Evolutionary conservation across 2,888 invertebrate species (phyloP), one percentile per base, ranked within the genome.

Genomic region (Chrysolina haemoptera): DNA sequence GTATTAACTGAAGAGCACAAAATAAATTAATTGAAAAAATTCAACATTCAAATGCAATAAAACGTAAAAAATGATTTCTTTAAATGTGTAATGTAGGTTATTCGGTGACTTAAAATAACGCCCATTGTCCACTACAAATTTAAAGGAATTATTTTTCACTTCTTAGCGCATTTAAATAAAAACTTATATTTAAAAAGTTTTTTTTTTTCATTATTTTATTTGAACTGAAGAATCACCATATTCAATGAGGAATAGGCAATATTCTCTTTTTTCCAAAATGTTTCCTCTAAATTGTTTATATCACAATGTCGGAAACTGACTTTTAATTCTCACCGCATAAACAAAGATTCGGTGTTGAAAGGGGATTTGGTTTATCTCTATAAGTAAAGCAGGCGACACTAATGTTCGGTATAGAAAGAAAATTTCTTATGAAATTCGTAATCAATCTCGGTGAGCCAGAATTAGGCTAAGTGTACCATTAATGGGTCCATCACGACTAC

Each of bases 401-500:
- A 59, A 59, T 59, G 59, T 59, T 59, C n/a, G 35, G 59, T n/a
- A n/a, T n/a, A 27, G 27, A 16, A 59, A 14, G 27, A 16, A 59
- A 59, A 59, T 59, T 27, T 27, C 59, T 59, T 59, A 59, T 59
- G 59, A 59, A 59, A 59, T 59, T 59, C 27, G 59, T 59, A 59
- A 59, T 59, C 59, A 59, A 59, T 59, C 59, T 59, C 35, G 14
- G 12, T 22, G 22, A 59, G 59, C 22, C 14, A 59, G 59, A 59
- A 59, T 59, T 59, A 59, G 59, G 59, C 59, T 59, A 59, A 59
- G 59, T 59, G 59, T 59, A 27, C 59, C 35, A 27, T 27, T 59
- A 59, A 59, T 59, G 59, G 59, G 59, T 59, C 59, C 59, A 59
- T 59, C 59, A 59, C 14, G 59, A 59, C 59, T 59, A 35, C 59